A percentile compares a stretch with the other conserved stretches of the same genome.
Evolutionary conservation across 2,797 vertebrate genomes (phyloP).

Genomic region (Synanceia verrucosa): DNA sequence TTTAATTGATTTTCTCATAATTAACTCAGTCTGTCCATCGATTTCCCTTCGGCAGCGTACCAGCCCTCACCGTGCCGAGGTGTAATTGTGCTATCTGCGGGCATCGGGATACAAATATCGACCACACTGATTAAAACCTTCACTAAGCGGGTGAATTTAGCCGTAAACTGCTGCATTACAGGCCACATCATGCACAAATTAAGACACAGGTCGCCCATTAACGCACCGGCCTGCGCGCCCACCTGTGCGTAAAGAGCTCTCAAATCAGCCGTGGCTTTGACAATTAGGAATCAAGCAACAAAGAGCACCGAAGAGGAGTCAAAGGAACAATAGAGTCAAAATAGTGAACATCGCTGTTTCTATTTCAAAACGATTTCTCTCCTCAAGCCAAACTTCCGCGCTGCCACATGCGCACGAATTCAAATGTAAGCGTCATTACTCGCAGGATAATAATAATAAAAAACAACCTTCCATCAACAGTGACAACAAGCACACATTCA

Average conservation of each 20-base stretch:
- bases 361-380: background rate
- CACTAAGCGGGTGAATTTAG: conserved; percentile 56
- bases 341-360: background rate
- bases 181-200: conserved; percentile 46
- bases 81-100: conserved; percentile 74
- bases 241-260: conserved; percentile 38
- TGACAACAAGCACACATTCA: conserved; percentile 14
- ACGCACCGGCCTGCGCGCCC: conserved; percentile 19
- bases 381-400: background rate
- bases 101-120: conserved; percentile 77
- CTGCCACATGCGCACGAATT: conserved; percentile 26
- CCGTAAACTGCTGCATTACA: conserved; percentile 38
- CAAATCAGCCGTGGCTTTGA: conserved; percentile 25
- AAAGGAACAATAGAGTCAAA: conserved; percentile 8
- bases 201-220: conserved; percentile 42
- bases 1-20: conserved; percentile 90
- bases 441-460: background rate
- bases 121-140: conserved; percentile 77
- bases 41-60: conserved; percentile 83
- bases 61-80: conserved; percentile 61
- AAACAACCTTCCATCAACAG: background rate
- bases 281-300: conserved; percentile 46
- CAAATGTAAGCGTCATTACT: conserved; percentile 16
- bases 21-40: conserved; percentile 88
- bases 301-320: conserved; percentile 21